A percentile compares a stretch with the other conserved stretches of the same genome.
Evolutionary conservation across 2,797 vertebrate genomes (phyloP).

Genomic region (Schizopygopsis malacanthus): DNA sequence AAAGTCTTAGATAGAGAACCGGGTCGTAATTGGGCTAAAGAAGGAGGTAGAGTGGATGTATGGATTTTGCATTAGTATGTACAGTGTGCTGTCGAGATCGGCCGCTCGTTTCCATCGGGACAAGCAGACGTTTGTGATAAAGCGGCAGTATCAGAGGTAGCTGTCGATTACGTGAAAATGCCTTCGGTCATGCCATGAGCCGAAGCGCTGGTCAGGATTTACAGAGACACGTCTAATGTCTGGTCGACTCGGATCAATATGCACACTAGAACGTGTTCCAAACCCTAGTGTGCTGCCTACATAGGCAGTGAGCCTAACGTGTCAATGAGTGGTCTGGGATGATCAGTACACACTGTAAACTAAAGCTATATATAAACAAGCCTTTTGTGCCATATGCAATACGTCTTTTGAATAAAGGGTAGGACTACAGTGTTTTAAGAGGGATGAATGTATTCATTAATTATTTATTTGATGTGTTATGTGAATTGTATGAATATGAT

Average conservation of each 20-base stretch:
- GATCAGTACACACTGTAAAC: no score
- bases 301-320: background rate
- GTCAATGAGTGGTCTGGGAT: no score
- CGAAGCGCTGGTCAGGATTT: background rate
- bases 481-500: no score
- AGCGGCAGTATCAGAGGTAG: background rate
- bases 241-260: background rate
- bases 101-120: conserved; percentile 2
- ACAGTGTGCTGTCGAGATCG: conserved; percentile 16
- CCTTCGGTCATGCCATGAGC: background rate
- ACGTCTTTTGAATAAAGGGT: no score
- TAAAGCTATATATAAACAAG: no score
- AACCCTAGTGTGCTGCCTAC: background rate
- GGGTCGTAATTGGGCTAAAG: conserved; percentile 37
- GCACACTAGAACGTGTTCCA: background rate
- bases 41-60: conserved; percentile 25
- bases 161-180: conserved; percentile 5
- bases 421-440: no score
- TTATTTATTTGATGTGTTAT: no score
- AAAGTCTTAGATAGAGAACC: conserved; percentile 48
- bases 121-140: conserved; percentile 22
- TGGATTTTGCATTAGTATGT: conserved; percentile 50
- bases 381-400: no score
- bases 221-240: no score
- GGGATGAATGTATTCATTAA: no score